These are phyloP conservation scores for Ptilorrhoa leucosticta DNA, from an alignment of 2,113 vertebrate species.

Conservation along the genomic window DNA sequence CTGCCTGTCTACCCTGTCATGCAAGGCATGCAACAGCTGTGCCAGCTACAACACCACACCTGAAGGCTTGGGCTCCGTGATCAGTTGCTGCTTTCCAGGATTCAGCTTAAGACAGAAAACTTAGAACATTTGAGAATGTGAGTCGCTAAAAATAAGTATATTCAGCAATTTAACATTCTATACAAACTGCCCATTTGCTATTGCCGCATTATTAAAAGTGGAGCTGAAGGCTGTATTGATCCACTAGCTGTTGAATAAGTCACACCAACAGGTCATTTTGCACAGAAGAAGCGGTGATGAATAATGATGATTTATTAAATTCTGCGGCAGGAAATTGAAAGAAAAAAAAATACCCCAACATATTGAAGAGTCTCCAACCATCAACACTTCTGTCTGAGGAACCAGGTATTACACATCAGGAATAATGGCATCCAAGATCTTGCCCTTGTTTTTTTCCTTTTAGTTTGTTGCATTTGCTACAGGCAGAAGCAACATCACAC, in stretches of 20 bases:
- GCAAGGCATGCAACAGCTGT: not conserved
- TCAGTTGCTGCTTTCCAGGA: not conserved
- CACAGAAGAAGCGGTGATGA: not conserved
- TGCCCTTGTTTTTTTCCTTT: not conserved
- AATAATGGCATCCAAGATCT: not conserved
- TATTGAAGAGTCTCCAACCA: not conserved
- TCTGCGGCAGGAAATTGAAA: not conserved
- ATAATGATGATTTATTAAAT: not conserved
- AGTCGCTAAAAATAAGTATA: not conserved
- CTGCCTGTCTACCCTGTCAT: not conserved
- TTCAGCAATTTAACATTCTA: not conserved
- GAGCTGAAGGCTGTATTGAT: not conserved
- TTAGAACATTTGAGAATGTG: not conserved
- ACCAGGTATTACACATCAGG: not conserved
- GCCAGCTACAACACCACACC: not conserved
- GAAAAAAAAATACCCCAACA: not conserved
- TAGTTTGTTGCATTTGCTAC: not conserved
- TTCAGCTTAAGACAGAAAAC: not conserved
- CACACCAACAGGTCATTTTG: not conserved
- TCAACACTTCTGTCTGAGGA: not conserved
- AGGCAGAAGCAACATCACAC: not conserved
- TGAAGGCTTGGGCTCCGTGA: not conserved
- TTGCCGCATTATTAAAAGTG: not conserved
- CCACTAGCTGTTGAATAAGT: not conserved
- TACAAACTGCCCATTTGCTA: not conserved